Conservation (phyloP, 2,888 invertebrate species). For the Thumatha senex region DNA sequence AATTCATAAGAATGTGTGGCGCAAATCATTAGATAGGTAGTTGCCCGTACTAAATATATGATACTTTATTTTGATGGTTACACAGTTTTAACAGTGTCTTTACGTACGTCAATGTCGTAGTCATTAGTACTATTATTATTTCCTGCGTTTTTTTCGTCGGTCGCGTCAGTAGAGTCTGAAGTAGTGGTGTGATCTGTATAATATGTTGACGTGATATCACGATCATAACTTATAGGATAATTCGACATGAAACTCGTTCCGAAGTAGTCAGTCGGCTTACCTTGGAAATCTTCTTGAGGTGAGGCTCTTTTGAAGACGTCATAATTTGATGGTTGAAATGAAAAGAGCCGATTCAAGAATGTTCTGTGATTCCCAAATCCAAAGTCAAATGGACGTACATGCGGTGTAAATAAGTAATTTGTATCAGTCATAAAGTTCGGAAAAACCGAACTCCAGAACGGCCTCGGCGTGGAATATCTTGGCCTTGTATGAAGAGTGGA, state of each 20-base stretch:
- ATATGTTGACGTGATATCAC: slow-evolving; percentile 12
- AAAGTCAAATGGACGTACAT: slow-evolving; percentile 7
- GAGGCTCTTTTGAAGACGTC: slow-evolving; percentile 11
- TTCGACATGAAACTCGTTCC: slow-evolving; percentile 24
- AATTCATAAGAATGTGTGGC: not conserved
- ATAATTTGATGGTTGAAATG: slow-evolving; percentile 10
- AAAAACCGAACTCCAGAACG: not conserved
- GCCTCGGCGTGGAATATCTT: not conserved
- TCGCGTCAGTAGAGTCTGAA: slow-evolving; percentile 5
- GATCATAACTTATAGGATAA: slow-evolving; percentile 18
- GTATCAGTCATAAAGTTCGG: slow-evolving; percentile 2
- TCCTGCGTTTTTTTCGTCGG: slow-evolving; percentile 10
- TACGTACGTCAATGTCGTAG: slow-evolving; percentile 23
- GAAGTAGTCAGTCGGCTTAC: slow-evolving; percentile 18
- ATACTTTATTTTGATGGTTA: no score
- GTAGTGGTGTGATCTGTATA: slow-evolving; percentile 11
- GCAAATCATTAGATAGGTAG: no score
- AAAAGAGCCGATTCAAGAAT: slow-evolving; percentile 1
- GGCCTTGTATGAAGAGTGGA: not conserved
- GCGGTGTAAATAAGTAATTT: slow-evolving; percentile 3
- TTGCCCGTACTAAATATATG: no score
- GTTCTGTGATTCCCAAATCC: not conserved
- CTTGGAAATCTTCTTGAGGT: slow-evolving; percentile 26
- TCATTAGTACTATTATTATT: slow-evolving; percentile 9
- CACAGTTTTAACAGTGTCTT: slow-evolving; percentile 5